Conservation (phyloP, 92 coral and sea anemone genomes). For the Blastomussa wellsi region DNA sequence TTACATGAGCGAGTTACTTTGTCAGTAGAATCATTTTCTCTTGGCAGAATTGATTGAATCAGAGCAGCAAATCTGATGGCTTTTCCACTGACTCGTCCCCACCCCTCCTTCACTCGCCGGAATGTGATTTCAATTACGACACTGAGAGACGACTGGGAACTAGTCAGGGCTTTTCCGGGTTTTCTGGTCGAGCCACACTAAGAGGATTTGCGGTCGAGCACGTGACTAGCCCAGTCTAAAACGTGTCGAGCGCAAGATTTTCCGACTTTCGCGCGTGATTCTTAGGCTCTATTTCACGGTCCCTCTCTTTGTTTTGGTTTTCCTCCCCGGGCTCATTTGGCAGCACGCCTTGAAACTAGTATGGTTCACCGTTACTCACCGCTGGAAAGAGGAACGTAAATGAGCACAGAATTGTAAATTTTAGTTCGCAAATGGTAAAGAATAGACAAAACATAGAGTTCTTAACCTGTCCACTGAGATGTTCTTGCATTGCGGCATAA, state of each 20-base stretch:
- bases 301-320: too few relatives aligned
- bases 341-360: too few relatives aligned
- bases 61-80: neutral
- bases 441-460: neutral
- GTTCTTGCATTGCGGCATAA: constrained; percentile 39
- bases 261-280: too few relatives aligned
- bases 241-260: too few relatives aligned
- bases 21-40: neutral
- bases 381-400: neutral
- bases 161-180: neutral
- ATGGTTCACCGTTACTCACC: neutral
- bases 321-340: too few relatives aligned
- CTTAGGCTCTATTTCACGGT: too few relatives aligned
- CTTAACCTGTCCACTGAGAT: constrained; percentile 40
- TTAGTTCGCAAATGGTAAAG: neutral
- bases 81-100: too few relatives aligned
- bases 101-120: too few relatives aligned
- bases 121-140: too few relatives aligned
- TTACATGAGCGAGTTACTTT: neutral
- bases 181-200: neutral
- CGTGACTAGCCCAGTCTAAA: neutral
- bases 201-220: neutral
- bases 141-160: too few relatives aligned
- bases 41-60: too few relatives aligned
- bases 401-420: neutral